Evolutionary conservation across 2,113 vertebrate species (phyloP).

Genomic region (Pandion haliaetus): DNA sequence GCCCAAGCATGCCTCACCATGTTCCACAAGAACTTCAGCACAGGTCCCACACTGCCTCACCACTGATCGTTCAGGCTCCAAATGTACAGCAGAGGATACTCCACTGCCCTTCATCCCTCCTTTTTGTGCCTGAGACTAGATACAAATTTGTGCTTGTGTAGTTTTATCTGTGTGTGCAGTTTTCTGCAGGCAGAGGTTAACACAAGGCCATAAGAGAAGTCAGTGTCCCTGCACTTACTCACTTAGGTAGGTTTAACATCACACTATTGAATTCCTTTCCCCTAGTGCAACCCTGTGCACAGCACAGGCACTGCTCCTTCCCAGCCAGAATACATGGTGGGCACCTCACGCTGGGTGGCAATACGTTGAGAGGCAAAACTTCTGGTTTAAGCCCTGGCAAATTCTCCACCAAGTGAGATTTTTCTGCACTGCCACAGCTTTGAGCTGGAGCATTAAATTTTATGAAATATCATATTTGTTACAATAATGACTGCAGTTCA

Average conservation of each 20-base stretch:
- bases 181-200: not conserved
- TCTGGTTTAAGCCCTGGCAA: not conserved
- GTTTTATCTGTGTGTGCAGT: not conserved
- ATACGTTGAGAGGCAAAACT: not conserved
- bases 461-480: not conserved
- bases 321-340: not conserved
- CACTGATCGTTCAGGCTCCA: not conserved
- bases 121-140: not conserved
- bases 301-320: not conserved
- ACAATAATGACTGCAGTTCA: not conserved
- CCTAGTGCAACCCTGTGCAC: not conserved
- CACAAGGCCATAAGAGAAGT: not conserved
- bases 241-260: not conserved
- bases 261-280: not conserved
- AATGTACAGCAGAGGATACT: not conserved
- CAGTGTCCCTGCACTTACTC: not conserved
- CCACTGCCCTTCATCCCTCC: not conserved
- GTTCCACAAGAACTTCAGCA: not conserved
- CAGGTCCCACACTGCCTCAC: not conserved
- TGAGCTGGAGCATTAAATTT: not conserved
- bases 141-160: not conserved
- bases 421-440: not conserved
- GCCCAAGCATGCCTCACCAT: fast-evolving
- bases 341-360: not conserved
- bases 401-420: not conserved